Conservation (phyloP, 2,113 vertebrate genomes). For the Petrocephalus microphthalmus region DNA sequence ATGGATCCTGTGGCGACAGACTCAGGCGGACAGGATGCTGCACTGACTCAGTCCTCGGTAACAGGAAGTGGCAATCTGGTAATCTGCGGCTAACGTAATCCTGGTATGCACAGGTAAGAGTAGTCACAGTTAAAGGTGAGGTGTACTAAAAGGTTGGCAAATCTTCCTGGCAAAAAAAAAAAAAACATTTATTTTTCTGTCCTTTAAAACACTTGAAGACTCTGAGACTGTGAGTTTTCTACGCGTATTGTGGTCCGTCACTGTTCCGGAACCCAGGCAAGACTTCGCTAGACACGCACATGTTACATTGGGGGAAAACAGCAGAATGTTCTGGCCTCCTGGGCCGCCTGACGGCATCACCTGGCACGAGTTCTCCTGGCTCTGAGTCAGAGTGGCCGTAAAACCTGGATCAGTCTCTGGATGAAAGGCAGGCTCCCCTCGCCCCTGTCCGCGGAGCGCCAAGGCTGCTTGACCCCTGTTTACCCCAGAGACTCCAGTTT, state of each 20-base stretch:
- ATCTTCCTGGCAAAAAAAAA: background rate
- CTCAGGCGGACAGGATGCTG: background rate
- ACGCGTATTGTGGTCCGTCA: background rate
- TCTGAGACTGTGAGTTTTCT: background rate
- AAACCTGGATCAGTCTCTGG: background rate
- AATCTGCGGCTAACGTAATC: background rate
- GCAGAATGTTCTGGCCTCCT: background rate
- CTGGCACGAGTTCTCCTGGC: background rate
- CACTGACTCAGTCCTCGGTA: background rate
- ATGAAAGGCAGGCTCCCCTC: background rate
- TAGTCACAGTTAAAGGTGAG: background rate
- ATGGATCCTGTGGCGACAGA: background rate
- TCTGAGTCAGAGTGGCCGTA: background rate
- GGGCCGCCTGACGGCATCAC: background rate
- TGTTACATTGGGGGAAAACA: background rate
- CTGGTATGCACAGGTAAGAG: background rate
- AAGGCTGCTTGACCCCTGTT: background rate
- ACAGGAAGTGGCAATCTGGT: background rate
- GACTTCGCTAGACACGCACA: background rate
- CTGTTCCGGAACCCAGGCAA: background rate
- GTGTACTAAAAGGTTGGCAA: background rate
- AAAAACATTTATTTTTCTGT: background rate
- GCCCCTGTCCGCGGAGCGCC: background rate
- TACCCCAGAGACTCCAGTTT: background rate
- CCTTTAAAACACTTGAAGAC: background rate